A percentile compares a stretch with the other conserved stretches of the same genome.
phyloP scores from a whole-genome alignment of 2,113 vertebrate genomes.

The Strix uralensis region DNA sequence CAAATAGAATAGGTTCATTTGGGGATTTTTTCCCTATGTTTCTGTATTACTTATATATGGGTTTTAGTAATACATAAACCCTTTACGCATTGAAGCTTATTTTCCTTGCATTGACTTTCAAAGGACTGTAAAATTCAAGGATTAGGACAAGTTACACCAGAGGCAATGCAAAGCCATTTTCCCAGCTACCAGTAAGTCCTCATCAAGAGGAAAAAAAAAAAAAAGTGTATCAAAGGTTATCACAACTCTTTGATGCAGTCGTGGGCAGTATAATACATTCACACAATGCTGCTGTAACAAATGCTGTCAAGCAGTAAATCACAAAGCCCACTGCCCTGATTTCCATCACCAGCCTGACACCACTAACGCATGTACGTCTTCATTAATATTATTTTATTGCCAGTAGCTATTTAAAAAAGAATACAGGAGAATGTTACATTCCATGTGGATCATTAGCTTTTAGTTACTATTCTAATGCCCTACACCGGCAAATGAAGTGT shows the following conservation, averaged over 20 bases:
- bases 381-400: conserved; percentile 74
- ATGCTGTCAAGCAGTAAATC: conserved; percentile 17
- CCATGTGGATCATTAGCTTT: conserved; percentile 72
- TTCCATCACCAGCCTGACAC: conserved; percentile 42
- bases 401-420: conserved; percentile 65
- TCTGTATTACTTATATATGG: not conserved
- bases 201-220: not conserved
- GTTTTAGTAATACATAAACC: conserved; percentile 8
- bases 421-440: conserved; percentile 58
- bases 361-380: conserved; percentile 57
- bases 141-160: conserved; percentile 47
- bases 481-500: conserved; percentile 71
- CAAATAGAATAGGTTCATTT: not conserved
- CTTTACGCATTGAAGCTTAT: conserved; percentile 29
- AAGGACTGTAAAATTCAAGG: conserved; percentile 52
- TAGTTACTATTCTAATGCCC: conserved; percentile 68
- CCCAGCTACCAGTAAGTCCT: not conserved
- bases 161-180: conserved; percentile 22
- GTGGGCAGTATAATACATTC: not conserved
- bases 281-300: not conserved
- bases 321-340: not conserved
- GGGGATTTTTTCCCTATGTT: not conserved
- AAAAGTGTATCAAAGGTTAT: conserved; percentile 1
- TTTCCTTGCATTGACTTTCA: conserved; percentile 47
- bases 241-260: conserved; percentile 3